Percentiles rank a stretch among this genome's conserved stretches.
Conservation (phyloP, 2,888 invertebrate species). For the Hoplodrina ambigua region DNA sequence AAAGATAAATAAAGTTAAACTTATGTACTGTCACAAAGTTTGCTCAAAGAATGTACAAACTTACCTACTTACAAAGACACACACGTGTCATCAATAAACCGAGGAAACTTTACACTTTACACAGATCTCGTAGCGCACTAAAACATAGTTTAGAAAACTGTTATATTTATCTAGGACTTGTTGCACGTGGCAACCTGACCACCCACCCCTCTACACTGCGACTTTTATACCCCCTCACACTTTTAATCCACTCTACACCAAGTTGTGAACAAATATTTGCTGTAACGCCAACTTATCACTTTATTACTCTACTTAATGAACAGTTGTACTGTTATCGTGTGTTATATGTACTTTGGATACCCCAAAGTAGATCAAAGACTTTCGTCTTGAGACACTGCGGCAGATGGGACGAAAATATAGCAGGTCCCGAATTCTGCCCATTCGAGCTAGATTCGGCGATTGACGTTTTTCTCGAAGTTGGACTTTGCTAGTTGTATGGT, state of each 20-base stretch:
- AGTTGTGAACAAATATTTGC: constrained; percentile 36
- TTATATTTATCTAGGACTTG: neutral
- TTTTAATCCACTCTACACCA: constrained; percentile 17
- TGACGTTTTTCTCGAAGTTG: too few relatives aligned
- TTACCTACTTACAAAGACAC: neutral
- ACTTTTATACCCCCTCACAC: neutral
- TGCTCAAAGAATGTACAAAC: too few relatives aligned
- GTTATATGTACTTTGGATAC: neutral
- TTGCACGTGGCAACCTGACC: neutral
- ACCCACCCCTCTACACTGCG: constrained; percentile 1
- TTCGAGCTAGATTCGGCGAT: too few relatives aligned
- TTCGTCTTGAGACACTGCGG: too few relatives aligned
- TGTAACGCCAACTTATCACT: constrained; percentile 24
- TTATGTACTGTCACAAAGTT: too few relatives aligned
- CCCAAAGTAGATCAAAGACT: too few relatives aligned
- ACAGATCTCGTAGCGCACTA: neutral
- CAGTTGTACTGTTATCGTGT: neutral
- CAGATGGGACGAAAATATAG: too few relatives aligned
- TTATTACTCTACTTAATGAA: constrained; percentile 4
- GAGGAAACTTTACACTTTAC: too few relatives aligned
- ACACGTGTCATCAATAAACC: neutral
- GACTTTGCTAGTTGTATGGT: too few relatives aligned
- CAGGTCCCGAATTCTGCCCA: too few relatives aligned
- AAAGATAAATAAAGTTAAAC: too few relatives aligned
- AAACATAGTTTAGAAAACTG: neutral